Percentiles rank a stretch among this genome's conserved stretches.
Evolutionary conservation across 2,113 vertebrate species (phyloP).

Genomic region (Nesoenas mayeri): DNA sequence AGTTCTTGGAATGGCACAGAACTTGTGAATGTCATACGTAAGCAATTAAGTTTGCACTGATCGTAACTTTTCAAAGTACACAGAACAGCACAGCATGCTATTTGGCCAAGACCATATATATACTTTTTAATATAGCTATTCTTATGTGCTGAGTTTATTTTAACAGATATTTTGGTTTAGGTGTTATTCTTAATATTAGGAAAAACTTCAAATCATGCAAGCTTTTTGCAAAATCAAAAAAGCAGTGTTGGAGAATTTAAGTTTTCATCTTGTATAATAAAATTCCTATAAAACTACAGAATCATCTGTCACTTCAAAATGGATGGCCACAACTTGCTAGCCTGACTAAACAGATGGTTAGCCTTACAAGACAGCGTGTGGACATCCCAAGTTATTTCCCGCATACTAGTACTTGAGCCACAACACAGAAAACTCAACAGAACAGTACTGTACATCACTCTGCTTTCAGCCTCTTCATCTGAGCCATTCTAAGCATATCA

Average conservation of each 20-base stretch:
- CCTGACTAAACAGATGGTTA: neutral
- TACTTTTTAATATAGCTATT: neutral
- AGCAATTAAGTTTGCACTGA: neutral
- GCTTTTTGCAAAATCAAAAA: neutral
- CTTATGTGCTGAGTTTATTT: neutral
- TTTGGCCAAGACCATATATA: no score
- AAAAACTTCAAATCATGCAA: neutral
- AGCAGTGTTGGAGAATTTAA: neutral
- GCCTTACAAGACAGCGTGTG: neutral
- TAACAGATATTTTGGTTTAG: neutral
- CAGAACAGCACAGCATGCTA: neutral
- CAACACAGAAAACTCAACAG: neutral
- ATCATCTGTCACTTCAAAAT: neutral
- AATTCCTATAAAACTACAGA: neutral
- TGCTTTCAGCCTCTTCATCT: neutral
- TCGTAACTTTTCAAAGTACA: neutral
- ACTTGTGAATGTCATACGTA: neutral
- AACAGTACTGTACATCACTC: neutral
- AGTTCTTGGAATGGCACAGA: neutral
- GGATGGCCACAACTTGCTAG: neutral
- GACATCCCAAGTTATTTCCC: neutral
- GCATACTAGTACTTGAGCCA: neutral
- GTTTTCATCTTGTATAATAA: neutral
- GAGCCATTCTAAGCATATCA: neutral
- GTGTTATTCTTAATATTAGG: neutral